Conservation (phyloP, 2,113 vertebrate species). For the Coryphaenoides rupestris region DNA sequence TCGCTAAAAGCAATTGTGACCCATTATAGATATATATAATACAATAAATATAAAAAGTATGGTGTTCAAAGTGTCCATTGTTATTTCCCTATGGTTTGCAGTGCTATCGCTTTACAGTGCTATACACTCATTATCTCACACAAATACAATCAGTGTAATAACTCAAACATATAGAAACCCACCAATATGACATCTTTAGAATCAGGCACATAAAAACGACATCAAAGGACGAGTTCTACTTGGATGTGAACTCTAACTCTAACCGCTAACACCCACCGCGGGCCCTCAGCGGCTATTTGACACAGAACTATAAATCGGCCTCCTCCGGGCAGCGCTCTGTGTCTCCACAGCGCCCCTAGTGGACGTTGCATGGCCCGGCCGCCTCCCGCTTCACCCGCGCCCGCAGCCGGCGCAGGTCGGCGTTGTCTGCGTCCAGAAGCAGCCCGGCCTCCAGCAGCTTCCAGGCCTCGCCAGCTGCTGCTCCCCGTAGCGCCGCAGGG, state of each 20-base stretch:
- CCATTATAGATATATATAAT: neutral
- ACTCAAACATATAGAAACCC: neutral
- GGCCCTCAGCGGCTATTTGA: too few relatives aligned
- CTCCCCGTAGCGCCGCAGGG: slow-evolving; percentile 71
- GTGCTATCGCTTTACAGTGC: neutral
- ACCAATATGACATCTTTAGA: neutral
- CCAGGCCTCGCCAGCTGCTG: slow-evolving; percentile 79
- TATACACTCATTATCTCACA: too few relatives aligned
- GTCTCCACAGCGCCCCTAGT: slow-evolving; percentile 71
- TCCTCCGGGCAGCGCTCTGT: too few relatives aligned
- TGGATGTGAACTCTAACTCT: neutral
- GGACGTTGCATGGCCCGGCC: slow-evolving; percentile 77
- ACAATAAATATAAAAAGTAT: neutral
- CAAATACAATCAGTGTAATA: neutral
- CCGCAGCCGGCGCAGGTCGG: slow-evolving; percentile 80
- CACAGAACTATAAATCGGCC: too few relatives aligned
- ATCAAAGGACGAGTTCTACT: neutral
- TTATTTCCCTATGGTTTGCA: neutral
- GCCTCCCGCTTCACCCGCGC: slow-evolving; percentile 76
- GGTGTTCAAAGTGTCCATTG: neutral
- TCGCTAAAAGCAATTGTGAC: neutral
- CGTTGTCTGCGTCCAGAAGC: slow-evolving; percentile 65
- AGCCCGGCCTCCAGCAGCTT: slow-evolving; percentile 77
- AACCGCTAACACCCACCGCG: too few relatives aligned
- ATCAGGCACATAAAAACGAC: slow-evolving; percentile 4